phyloP scores from a whole-genome alignment of 2,113 vertebrate species.

The Pollimyrus isidori region DNA sequence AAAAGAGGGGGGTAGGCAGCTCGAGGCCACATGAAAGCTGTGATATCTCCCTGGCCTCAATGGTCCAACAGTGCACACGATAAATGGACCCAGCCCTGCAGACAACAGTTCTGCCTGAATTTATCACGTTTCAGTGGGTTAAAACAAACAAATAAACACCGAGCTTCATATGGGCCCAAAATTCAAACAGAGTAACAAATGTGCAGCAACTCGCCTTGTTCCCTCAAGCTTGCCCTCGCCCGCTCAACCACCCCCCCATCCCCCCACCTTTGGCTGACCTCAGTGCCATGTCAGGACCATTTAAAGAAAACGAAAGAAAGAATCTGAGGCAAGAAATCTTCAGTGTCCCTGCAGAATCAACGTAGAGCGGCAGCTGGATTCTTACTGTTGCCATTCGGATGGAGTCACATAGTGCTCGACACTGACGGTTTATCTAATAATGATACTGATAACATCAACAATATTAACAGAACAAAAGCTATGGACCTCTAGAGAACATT shows the following conservation, averaged over 20 bases:
- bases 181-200: background rate
- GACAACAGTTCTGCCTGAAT: background rate
- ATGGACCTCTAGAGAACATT: background rate
- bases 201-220: background rate
- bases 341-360: background rate
- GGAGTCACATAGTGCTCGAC: background rate
- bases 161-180: background rate
- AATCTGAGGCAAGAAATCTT: background rate
- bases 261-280: background rate
- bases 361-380: background rate
- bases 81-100: background rate
- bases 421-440: background rate
- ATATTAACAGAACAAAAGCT: background rate
- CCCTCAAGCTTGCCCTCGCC: background rate
- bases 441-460: background rate
- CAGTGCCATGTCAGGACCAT: background rate
- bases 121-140: slow-evolving; percentile 15
- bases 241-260: background rate
- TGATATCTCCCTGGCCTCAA: slow-evolving; percentile 48
- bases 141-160: background rate
- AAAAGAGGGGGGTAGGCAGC: slow-evolving; percentile 61
- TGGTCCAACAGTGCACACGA: slow-evolving; percentile 22
- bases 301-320: background rate
- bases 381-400: background rate
- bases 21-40: slow-evolving; percentile 58